Evolutionary conservation across 2,888 invertebrate genomes (phyloP).

Genomic region (Cephus sareptanus): DNA sequence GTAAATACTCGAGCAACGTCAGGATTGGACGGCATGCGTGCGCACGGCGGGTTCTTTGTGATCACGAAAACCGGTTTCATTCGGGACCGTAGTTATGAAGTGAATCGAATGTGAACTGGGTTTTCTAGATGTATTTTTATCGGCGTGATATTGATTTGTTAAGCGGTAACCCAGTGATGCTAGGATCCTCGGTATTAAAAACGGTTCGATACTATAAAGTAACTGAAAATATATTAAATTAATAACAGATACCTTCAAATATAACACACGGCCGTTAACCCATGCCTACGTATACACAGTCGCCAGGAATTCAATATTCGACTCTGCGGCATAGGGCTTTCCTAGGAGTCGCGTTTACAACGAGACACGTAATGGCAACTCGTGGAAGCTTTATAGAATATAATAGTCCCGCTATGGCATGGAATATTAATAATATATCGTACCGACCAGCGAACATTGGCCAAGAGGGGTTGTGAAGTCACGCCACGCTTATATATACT

Average conservation of each 20-base stretch:
- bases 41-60: slow-evolving; percentile 48
- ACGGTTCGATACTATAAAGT: background rate
- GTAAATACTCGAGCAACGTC: slow-evolving; percentile 18
- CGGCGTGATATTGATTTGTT: slow-evolving; percentile 24
- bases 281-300: background rate
- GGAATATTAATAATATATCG: background rate
- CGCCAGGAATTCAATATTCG: background rate
- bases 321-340: background rate
- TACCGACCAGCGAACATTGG: background rate
- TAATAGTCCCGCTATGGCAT: background rate
- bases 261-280: background rate
- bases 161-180: background rate
- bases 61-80: slow-evolving; percentile 57
- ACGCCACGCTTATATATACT: background rate
- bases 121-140: slow-evolving; percentile 32
- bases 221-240: background rate
- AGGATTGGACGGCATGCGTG: slow-evolving; percentile 19
- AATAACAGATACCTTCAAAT: background rate
- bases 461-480: background rate
- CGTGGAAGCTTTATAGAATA: background rate
- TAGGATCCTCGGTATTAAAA: background rate
- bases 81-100: slow-evolving; percentile 52
- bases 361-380: background rate
- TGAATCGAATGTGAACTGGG: slow-evolving; percentile 55
- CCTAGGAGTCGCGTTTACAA: background rate